Conservation (phyloP, 2,888 invertebrate species). For the Zeuzera pyrina region DNA sequence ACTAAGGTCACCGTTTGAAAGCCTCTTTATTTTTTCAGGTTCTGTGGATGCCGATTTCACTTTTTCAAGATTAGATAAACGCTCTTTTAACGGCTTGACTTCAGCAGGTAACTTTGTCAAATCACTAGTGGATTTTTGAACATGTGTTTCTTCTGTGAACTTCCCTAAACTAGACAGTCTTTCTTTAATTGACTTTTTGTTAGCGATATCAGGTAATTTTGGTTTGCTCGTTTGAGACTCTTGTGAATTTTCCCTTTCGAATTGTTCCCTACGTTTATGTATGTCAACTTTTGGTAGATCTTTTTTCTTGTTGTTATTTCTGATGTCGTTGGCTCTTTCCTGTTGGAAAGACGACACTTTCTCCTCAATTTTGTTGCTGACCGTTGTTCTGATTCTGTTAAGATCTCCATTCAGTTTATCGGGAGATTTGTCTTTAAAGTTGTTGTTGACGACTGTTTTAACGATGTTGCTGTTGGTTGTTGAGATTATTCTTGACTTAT, state of each 20-base stretch:
- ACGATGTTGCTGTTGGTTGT: conserved; percentile 65
- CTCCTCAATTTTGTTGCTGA: conserved; percentile 75
- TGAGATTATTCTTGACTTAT: conserved; percentile 83
- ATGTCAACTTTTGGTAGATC: conserved; percentile 87
- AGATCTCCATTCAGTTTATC: conserved; percentile 52
- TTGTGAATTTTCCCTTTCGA: conserved; percentile 78
- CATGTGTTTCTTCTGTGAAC: conserved; percentile 70
- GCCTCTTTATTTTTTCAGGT: conserved; percentile 57
- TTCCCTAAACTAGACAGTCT: conserved; percentile 79
- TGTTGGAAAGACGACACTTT: conserved; percentile 75
- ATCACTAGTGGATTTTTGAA: conserved; percentile 60
- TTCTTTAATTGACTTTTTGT: conserved; percentile 81
- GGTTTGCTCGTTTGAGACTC: conserved; percentile 65
- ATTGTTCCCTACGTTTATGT: conserved; percentile 85
- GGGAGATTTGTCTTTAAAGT: conserved; percentile 61
- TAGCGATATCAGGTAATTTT: conserved; percentile 75
- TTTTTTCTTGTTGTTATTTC: conserved; percentile 65
- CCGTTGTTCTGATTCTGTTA: conserved; percentile 61
- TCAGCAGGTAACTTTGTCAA: conserved; percentile 71
- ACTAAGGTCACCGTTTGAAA: conserved; percentile 58
- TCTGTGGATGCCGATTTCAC: conserved; percentile 54
- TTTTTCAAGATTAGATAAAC: conserved; percentile 76
- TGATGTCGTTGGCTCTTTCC: conserved; percentile 53
- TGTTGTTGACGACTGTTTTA: conserved; percentile 54
- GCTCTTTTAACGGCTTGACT: conserved; percentile 76